A percentile compares a stretch with the other conserved stretches of the same genome.
These are phyloP conservation scores for Synergus gifuensis DNA, from an alignment of 2,888 invertebrate genomes.

Conservation along the genomic window DNA sequence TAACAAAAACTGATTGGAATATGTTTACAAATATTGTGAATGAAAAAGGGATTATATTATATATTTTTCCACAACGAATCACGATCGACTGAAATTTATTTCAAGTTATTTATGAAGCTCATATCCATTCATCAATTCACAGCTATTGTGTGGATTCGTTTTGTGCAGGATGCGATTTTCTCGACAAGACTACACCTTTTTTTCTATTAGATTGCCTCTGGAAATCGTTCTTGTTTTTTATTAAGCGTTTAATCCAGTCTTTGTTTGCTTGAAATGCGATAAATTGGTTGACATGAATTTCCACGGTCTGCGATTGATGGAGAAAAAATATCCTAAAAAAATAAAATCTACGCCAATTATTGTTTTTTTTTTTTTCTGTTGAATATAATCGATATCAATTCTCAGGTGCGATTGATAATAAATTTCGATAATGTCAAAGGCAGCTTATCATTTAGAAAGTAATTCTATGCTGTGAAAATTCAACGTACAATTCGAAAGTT, in stretches of 20 bases:
- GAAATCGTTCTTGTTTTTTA: slow-evolving; percentile 26
- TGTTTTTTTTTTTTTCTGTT: slow-evolving; percentile 6
- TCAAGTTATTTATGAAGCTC: slow-evolving; percentile 40
- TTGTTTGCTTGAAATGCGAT: slow-evolving; percentile 35
- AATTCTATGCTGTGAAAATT: no score
- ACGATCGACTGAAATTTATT: slow-evolving; percentile 23
- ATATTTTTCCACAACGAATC: slow-evolving; percentile 30
- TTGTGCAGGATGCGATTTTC: slow-evolving; percentile 24
- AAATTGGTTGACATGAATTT: slow-evolving; percentile 30
- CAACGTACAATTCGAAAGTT: not conserved
- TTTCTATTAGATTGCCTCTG: slow-evolving; percentile 8
- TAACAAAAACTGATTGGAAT: not conserved
- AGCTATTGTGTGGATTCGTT: slow-evolving; percentile 19
- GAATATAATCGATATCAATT: slow-evolving; percentile 25
- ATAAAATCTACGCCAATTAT: not conserved
- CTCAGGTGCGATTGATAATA: not conserved
- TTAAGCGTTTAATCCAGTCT: slow-evolving; percentile 27
- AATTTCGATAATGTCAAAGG: not conserved
- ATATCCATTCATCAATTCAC: slow-evolving; percentile 37
- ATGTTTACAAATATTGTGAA: not conserved
- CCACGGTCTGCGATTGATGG: slow-evolving; percentile 5
- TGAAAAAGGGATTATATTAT: not conserved
- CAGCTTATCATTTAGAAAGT: not conserved
- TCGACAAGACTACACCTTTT: slow-evolving; percentile 27
- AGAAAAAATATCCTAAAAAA: slow-evolving; percentile 13